Evolutionary conservation across 2,888 invertebrate genomes (phyloP).

Genomic region (Idaea aversata): DNA sequence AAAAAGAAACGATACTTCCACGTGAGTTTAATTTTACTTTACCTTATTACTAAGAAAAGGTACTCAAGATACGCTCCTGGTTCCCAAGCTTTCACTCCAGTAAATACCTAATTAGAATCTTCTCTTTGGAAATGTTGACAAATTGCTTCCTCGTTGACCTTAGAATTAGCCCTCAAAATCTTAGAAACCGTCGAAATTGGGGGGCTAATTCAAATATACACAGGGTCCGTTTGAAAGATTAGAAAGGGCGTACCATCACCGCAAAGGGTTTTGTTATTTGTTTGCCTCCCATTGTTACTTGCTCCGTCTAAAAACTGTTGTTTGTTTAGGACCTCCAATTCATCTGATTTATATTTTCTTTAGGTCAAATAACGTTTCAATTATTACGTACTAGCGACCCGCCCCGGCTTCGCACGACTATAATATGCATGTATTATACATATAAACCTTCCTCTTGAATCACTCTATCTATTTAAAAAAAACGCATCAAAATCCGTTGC

Average conservation of each 20-base stretch:
- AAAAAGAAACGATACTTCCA: too few species aligned
- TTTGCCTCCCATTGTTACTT: not conserved
- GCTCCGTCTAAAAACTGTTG: not conserved
- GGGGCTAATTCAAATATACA: not conserved
- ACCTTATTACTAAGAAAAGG: too few species aligned
- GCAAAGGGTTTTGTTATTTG: not conserved
- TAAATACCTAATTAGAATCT: not conserved
- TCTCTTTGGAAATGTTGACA: not conserved
- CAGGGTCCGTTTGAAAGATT: not conserved
- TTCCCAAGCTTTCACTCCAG: too few species aligned
- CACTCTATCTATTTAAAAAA: too few species aligned
- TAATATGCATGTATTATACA: too few species aligned
- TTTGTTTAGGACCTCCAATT: not conserved
- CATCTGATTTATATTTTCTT: slow-evolving; percentile 1
- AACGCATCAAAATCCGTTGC: too few species aligned
- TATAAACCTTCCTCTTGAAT: too few species aligned
- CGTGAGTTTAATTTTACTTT: too few species aligned
- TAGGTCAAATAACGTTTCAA: slow-evolving; percentile 1
- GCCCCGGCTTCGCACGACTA: too few species aligned
- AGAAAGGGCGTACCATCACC: not conserved
- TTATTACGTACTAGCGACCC: not conserved
- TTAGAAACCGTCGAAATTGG: not conserved
- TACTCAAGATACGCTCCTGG: too few species aligned
- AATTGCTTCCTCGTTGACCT: slow-evolving; percentile 1
- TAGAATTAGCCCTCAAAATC: not conserved